Percentiles rank a stretch among this genome's conserved stretches.
Conservation (phyloP, 2,888 invertebrate genomes). For the Slavum lentiscoides region DNA sequence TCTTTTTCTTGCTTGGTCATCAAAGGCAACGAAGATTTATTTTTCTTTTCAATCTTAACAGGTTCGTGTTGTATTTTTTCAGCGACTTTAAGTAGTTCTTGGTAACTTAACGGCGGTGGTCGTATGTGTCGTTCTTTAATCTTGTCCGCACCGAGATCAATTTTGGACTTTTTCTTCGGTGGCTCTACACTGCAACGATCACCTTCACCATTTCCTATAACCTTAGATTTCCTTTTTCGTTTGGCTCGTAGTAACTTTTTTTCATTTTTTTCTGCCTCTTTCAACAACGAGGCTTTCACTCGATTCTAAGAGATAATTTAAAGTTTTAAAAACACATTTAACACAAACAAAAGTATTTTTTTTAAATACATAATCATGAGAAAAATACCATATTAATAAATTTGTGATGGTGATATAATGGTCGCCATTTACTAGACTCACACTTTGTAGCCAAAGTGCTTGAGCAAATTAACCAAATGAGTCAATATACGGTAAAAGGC, state of each 20-base stretch:
- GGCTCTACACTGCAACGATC: conserved; percentile 57
- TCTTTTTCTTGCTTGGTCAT: conserved; percentile 81
- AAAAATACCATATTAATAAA: no score
- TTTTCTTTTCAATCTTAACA: conserved; percentile 65
- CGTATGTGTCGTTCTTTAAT: conserved; percentile 66
- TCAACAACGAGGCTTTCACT: conserved; percentile 74
- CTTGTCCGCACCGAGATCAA: conserved; percentile 58
- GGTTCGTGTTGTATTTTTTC: conserved; percentile 83
- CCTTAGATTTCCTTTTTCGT: conserved; percentile 64
- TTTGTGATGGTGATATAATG: no score
- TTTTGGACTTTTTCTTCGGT: conserved; percentile 61
- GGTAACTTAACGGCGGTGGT: conserved; percentile 79
- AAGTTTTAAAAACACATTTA: no score
- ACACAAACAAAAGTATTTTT: no score
- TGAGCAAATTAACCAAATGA: no score
- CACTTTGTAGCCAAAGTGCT: no score
- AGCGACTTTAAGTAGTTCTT: conserved; percentile 77
- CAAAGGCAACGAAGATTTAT: conserved; percentile 68
- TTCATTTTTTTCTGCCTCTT: conserved; percentile 71
- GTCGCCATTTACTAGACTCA: no score
- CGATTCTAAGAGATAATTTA: conserved; percentile 62
- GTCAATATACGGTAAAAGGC: no score
- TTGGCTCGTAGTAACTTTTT: conserved; percentile 66
- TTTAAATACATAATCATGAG: no score
- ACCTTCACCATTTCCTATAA: conserved; percentile 58